A percentile compares a stretch with the other conserved stretches of the same genome.
Conservation (phyloP, 2,797 vertebrate genomes). For the Eleutherodactylus coqui region DNA sequence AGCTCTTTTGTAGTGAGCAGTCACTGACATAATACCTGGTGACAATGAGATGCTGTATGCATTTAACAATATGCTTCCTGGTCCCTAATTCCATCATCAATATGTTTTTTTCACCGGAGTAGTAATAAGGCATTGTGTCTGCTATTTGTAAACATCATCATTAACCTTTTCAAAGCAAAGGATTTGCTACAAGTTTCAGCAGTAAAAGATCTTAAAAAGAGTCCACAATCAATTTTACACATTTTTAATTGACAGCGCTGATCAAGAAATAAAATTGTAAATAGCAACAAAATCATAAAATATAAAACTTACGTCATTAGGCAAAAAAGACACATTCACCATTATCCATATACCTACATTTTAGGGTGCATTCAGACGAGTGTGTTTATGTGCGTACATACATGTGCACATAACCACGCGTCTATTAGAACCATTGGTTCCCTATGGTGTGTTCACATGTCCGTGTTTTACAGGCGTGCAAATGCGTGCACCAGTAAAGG, state of each 20-base stretch:
- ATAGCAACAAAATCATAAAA: too few relatives aligned
- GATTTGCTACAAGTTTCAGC: not conserved
- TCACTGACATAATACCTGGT: conserved; percentile 37
- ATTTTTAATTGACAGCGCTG: not conserved
- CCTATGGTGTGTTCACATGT: too few relatives aligned
- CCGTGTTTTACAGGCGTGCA: too few relatives aligned
- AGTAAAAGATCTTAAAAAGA: not conserved
- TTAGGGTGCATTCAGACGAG: too few relatives aligned
- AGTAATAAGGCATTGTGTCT: not conserved
- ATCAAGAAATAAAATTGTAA: not conserved
- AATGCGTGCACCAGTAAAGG: too few relatives aligned
- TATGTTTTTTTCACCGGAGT: not conserved
- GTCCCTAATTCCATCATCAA: not conserved
- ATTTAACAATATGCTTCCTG: conserved; percentile 22
- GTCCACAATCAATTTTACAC: not conserved
- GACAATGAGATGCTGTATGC: conserved; percentile 36
- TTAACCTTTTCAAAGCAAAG: not conserved
- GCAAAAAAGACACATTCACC: too few relatives aligned
- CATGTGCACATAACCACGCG: too few relatives aligned
- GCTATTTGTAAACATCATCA: not conserved
- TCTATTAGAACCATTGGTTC: too few relatives aligned
- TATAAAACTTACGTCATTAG: too few relatives aligned
- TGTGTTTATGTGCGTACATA: too few relatives aligned
- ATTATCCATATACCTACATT: too few relatives aligned
- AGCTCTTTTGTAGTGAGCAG: conserved; percentile 11